Evolutionary conservation across 2,113 vertebrate genomes (phyloP), one percentile per base, ranked within the genome.

Genomic region (Strigops habroptila): DNA sequence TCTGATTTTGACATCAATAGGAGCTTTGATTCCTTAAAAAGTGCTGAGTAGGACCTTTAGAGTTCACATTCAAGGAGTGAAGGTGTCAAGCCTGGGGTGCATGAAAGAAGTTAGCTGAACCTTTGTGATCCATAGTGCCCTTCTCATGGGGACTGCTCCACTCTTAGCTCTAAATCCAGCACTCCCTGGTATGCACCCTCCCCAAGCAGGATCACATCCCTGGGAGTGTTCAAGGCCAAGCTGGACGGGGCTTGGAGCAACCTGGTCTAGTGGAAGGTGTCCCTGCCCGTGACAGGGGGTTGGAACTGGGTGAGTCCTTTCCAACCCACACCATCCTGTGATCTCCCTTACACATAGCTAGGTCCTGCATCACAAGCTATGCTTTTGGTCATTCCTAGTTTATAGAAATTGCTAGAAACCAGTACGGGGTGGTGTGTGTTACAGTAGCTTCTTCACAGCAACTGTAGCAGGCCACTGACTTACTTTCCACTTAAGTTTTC

Each of bases 81-180:
- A 68, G 19, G 48, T 6, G 90, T 59, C 33, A 83, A 23, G 51
- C 12, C 21, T 14, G 13, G 7, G 43, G 10, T 65, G 21, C 33
- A 5, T n/a, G 37, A 27, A 59, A 46, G 28, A 62, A 57, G 33
- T 18, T 21, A 5, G 1, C 18, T 62, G 62, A 59, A 51, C 10
- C 23, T 43, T 1, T 12, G 31, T 31, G 25, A 48, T 5, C 9
- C 1, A 0, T 1, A 28, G 25, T 35, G 16, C 41, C 18, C 1
- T 1, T 8, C 52, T 44, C 25, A 3, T 17, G 28, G n/a, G 65
- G n/a, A 37, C 30, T 2, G 1, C 22, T 88, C 35, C 5, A 4
- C 51, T 79, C 52, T 8, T 28, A 68, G 21, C 14, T 53, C 43
- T 21, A 64, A 81, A 83, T 57, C n/a, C n/a, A 51, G 0, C 3